phyloP scores from a whole-genome alignment of 2,113 vertebrate genomes.

The Stegastes partitus region DNA sequence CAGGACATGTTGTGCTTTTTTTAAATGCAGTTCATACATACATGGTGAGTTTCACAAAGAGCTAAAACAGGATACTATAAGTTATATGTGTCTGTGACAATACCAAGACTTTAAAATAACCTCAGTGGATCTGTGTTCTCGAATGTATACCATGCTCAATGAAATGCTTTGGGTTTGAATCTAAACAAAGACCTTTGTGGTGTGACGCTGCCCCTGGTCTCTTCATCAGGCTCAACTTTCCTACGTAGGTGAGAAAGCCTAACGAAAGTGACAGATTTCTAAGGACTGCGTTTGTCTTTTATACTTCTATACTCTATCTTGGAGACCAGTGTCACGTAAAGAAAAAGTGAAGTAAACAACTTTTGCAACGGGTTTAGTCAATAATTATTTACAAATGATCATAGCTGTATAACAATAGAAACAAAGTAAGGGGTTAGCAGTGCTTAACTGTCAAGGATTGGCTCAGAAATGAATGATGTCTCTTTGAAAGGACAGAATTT shows the following conservation, averaged over 20 bases:
- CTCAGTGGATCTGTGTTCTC: not conserved
- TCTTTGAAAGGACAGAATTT: not conserved
- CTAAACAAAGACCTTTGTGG: constrained; percentile 1
- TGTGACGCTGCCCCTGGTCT: too few relatives aligned
- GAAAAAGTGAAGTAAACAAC: too few relatives aligned
- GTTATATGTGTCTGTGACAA: not conserved
- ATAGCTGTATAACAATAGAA: not conserved
- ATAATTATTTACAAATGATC: not conserved
- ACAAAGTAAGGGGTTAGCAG: not conserved
- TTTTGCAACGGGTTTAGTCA: not conserved
- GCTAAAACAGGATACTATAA: not conserved
- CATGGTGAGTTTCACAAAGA: not conserved
- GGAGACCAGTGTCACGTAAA: too few relatives aligned
- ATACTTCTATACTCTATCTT: too few relatives aligned
- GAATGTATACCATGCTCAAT: not conserved
- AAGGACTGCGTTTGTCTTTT: too few relatives aligned
- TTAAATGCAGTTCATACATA: not conserved
- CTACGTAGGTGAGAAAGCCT: too few relatives aligned
- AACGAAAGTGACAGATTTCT: too few relatives aligned
- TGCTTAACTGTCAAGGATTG: not conserved
- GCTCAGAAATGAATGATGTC: too few relatives aligned
- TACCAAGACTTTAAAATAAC: not conserved
- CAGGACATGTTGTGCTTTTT: not conserved
- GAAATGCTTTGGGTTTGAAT: constrained; percentile 11
- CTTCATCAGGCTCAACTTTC: too few relatives aligned